Conservation (phyloP, 2,113 vertebrate genomes). For the Paradoxurus hermaphroditus region DNA sequence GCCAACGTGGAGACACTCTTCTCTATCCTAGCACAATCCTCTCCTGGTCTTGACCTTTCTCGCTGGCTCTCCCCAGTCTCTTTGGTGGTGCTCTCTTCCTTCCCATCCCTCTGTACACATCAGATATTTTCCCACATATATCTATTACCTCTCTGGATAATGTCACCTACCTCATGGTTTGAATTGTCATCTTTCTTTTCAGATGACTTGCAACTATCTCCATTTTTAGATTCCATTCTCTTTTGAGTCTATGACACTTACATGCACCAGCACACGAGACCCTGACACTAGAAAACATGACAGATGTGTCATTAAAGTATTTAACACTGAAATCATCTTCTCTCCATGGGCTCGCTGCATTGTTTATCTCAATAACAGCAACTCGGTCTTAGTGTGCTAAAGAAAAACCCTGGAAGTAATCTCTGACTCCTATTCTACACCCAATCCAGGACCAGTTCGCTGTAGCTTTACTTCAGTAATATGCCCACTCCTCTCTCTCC, state of each 20-base stretch:
- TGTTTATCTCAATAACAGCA: not conserved
- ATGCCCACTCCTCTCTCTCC: not conserved
- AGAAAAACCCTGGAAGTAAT: not conserved
- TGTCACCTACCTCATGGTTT: not conserved
- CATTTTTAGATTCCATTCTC: not conserved
- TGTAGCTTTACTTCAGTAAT: not conserved
- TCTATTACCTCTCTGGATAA: not conserved
- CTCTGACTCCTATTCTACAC: not conserved
- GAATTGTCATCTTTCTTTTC: not conserved
- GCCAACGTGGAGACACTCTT: not conserved
- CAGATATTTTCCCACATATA: not conserved
- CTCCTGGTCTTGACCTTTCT: not conserved
- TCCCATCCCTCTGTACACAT: not conserved
- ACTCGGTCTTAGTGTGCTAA: not conserved
- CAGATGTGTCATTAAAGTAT: not conserved
- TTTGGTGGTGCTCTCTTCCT: too few species aligned
- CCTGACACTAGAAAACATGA: not conserved
- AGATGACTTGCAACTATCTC: not conserved
- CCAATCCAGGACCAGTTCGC: not conserved
- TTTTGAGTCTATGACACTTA: not conserved
- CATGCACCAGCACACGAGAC: not conserved
- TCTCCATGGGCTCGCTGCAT: not conserved
- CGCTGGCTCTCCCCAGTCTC: not conserved
- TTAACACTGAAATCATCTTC: not conserved
- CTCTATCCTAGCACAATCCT: not conserved